phyloP scores from a whole-genome alignment of 2,113 vertebrate genomes.

The Ibidorhyncha struthersii region DNA sequence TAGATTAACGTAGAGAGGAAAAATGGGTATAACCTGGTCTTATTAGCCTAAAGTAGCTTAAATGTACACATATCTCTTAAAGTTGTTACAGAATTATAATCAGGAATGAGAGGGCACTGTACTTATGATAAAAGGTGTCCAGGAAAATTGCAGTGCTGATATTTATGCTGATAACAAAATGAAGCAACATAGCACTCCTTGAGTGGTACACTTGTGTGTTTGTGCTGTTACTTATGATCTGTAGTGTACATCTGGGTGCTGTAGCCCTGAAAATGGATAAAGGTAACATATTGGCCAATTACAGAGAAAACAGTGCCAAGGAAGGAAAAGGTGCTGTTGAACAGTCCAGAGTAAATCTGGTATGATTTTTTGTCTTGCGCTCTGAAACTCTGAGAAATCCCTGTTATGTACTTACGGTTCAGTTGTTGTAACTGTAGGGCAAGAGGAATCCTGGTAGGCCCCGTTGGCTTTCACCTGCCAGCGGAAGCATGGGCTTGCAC shows the following conservation, averaged over 20 bases:
- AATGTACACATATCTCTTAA: neutral
- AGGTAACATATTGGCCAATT: neutral
- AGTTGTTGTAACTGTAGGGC: neutral
- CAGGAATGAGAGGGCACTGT: neutral
- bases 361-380: neutral
- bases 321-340: neutral
- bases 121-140: neutral
- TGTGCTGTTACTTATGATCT: neutral
- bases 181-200: neutral
- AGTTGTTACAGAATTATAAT: neutral
- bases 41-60: neutral
- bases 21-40: neutral
- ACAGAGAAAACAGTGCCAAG: neutral
- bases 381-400: neutral
- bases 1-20: neutral
- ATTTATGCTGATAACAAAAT: neutral
- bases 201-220: fast-evolving
- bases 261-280: neutral
- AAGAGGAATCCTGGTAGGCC: neutral
- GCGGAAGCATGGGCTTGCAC: neutral
- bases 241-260: neutral
- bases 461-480: neutral
- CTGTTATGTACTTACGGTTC: fast-evolving
- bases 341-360: neutral
- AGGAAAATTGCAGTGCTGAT: neutral